Evolutionary conservation across 2,888 invertebrate genomes (phyloP), one percentile per base, ranked within the genome.

Genomic region (Oeneis ivallda): DNA sequence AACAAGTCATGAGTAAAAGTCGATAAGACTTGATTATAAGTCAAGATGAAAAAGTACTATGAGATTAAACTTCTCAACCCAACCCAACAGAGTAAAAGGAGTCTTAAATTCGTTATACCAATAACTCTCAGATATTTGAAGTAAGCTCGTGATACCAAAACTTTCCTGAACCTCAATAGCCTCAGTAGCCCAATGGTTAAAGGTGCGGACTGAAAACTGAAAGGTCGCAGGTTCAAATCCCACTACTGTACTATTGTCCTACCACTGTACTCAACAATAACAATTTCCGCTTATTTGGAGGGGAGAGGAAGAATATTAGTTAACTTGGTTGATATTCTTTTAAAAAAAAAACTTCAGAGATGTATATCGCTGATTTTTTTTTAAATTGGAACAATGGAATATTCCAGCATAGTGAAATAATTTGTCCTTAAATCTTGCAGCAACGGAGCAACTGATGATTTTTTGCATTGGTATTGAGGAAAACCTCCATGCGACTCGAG

Each of bases 81-180:
- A 70, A 67, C 62, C 64, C 53, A 62, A 66, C 59, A 47, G 69
- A 64, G 67, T 64, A 70, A 68, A 68, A 69, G 64, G 69, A 67
- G 70, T 69, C 65, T 70, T 67, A 64, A 72, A 69, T 73, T 72
- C 57, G 70, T 71, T 70, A 71, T 68, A 68, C 67, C 68, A 66
- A 70, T 65, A 70, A 69, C 71, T 73, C 70, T 70, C 64, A 65
- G 68, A 71, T 72, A 71, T 73, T 70, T 64, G 61, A 72, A 72
- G 66, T 73, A 70, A 54, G 64, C 59, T 65, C 61, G 63, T 67
- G 69, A 69, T 71, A 69, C 70, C 67, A 57, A 67, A 72, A 70
- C 64, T 70, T 71, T 62, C n/a, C 53, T 47, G 54, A 67, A 54
- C 64, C 59, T 57, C 67, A 50, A 64, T n/a, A n/a, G n/a, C 56